Percentiles rank a stretch among this genome's conserved stretches.
Evolutionary conservation across 2,113 vertebrate genomes (phyloP).

Genomic region (Pelobates fuscus): DNA sequence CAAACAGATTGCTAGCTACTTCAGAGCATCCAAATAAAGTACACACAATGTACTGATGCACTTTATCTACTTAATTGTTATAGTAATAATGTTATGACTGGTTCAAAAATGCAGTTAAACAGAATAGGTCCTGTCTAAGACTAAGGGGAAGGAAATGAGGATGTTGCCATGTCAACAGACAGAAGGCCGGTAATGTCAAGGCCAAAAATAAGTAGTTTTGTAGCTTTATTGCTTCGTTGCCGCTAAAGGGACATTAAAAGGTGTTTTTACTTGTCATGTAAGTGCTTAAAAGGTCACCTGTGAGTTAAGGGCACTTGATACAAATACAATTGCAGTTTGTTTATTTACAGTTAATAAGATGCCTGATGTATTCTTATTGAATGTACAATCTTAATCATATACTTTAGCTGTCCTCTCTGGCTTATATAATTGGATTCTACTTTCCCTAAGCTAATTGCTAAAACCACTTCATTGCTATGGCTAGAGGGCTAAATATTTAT

Average conservation of each 20-base stretch:
- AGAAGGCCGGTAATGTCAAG: slow-evolving; percentile 33
- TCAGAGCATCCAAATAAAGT: too few species aligned
- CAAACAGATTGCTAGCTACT: too few species aligned
- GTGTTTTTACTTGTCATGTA: slow-evolving; percentile 12
- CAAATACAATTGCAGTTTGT: background rate
- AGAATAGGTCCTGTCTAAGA: slow-evolving; percentile 25
- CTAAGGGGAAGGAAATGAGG: slow-evolving; percentile 24
- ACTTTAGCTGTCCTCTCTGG: too few species aligned
- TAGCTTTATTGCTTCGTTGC: slow-evolving; percentile 10
- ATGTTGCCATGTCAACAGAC: slow-evolving; percentile 45
- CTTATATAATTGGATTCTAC: too few species aligned
- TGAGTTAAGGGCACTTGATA: background rate
- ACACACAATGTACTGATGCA: background rate
- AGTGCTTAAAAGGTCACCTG: slow-evolving; percentile 15
- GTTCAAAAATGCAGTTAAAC: slow-evolving; percentile 34
- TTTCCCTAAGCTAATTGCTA: too few species aligned
- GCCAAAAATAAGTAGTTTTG: slow-evolving; percentile 28
- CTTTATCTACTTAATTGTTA: slow-evolving; percentile 2
- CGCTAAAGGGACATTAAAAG: slow-evolving; percentile 35
- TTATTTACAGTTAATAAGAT: background rate
- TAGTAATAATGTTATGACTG: background rate
- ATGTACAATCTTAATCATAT: too few species aligned
- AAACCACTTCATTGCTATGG: too few species aligned
- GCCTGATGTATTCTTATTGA: too few species aligned
- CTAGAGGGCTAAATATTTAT: too few species aligned